Conservation (phyloP, 2,888 invertebrate genomes). For the Trichogramma evanescens region DNA sequence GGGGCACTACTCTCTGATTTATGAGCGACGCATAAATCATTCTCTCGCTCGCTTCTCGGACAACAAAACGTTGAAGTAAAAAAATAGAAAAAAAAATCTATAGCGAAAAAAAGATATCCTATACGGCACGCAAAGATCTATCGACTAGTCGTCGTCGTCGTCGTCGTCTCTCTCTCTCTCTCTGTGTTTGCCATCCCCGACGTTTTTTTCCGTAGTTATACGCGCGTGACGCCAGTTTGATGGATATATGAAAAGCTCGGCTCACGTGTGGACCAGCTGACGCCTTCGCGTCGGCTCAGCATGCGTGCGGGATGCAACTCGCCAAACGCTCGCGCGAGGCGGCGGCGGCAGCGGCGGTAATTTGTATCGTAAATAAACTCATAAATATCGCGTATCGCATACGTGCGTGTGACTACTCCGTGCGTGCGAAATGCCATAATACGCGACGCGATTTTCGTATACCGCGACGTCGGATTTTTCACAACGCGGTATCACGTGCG, state of each 20-base stretch:
- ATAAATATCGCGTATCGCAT: background rate
- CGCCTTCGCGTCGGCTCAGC: too few relatives aligned
- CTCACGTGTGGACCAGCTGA: too few relatives aligned
- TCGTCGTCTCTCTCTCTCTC: constrained; percentile 5
- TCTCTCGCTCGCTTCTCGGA: too few relatives aligned
- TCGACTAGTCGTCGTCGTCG: background rate
- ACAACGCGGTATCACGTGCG: background rate
- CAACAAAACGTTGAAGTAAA: too few relatives aligned
- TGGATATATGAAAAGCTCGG: too few relatives aligned
- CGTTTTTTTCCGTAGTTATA: background rate
- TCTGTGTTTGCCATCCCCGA: constrained; percentile 9
- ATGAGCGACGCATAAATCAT: too few relatives aligned
- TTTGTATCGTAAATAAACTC: background rate
- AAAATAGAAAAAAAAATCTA: too few relatives aligned
- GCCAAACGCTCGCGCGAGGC: background rate
- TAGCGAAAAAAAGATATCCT: too few relatives aligned
- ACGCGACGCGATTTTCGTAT: constrained; percentile 14
- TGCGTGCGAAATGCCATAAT: background rate
- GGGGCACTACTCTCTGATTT: too few relatives aligned
- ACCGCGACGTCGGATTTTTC: constrained; percentile 19
- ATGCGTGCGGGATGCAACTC: too few relatives aligned
- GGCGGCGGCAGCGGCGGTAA: background rate
- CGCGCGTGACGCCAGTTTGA: too few relatives aligned
- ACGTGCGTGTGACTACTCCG: background rate
- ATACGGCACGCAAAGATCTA: too few relatives aligned